Conservation (phyloP, 2,888 invertebrate species). For the Syritta pipiens region DNA sequence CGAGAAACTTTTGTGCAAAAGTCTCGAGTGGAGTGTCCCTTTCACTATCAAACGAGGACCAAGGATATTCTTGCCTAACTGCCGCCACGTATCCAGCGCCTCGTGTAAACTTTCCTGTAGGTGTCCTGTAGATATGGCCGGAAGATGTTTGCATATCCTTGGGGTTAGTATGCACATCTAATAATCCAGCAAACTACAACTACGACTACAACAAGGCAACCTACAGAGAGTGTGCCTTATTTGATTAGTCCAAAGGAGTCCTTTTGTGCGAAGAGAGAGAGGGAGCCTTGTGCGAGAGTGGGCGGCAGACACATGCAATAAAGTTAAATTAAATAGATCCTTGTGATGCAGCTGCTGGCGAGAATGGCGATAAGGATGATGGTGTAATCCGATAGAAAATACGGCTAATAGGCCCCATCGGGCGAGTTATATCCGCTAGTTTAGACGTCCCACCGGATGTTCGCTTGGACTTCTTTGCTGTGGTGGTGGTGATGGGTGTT, state of each 20-base stretch:
- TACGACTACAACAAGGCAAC: conserved; percentile 15
- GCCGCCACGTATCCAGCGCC: not conserved
- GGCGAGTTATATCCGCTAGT: conserved; percentile 51
- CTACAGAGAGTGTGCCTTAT: conserved; percentile 44
- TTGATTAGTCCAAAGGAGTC: conserved; percentile 44
- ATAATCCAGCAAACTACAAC: conserved; percentile 58
- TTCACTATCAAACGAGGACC: not conserved
- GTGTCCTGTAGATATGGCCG: conserved; percentile 53
- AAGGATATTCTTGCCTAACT: not conserved
- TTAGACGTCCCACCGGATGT: conserved; percentile 18
- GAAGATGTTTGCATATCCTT: conserved; percentile 66
- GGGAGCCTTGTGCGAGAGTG: not conserved
- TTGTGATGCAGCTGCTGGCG: conserved; percentile 59
- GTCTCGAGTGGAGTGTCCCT: conserved; percentile 26
- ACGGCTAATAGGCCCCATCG: conserved; percentile 52
- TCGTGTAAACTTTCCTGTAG: conserved; percentile 19
- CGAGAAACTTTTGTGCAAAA: conserved; percentile 27
- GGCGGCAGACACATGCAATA: conserved; percentile 39
- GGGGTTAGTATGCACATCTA: conserved; percentile 56
- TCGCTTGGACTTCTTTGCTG: conserved; percentile 19
- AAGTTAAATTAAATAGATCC: conserved; percentile 58
- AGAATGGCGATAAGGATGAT: conserved; percentile 49
- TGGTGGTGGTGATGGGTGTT: not conserved
- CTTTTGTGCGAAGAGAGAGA: not conserved
- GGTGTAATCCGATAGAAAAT: conserved; percentile 59